Conservation (phyloP, 2,797 vertebrate species). For the Staurois parvus region DNA sequence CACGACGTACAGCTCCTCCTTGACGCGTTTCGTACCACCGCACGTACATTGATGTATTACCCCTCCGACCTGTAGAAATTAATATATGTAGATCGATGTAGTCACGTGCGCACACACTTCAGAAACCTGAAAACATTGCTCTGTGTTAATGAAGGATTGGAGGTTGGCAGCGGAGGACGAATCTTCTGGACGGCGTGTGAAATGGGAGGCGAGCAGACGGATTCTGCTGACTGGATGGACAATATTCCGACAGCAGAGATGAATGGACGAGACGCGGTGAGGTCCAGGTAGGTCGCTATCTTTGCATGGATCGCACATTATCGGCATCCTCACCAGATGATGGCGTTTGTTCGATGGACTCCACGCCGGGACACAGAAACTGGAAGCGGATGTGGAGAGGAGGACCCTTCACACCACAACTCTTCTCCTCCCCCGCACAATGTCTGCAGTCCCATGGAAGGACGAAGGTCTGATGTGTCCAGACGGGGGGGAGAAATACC, state of each 20-base stretch:
- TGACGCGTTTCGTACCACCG: no score
- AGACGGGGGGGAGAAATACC: constrained; percentile 50
- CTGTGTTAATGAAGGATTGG: background rate
- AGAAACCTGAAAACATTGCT: constrained; percentile 1
- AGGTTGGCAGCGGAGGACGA: constrained; percentile 6
- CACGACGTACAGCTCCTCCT: no score
- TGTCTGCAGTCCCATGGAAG: constrained; percentile 55
- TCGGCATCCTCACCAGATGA: constrained; percentile 33
- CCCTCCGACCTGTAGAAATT: no score
- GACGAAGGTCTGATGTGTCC: constrained; percentile 52
- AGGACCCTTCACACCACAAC: constrained; percentile 47
- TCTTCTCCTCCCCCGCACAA: constrained; percentile 56
- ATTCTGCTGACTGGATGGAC: constrained; percentile 5
- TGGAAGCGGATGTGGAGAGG: constrained; percentile 64
- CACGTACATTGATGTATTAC: no score
- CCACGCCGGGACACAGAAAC: constrained; percentile 55
- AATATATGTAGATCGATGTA: no score
- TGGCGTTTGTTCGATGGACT: constrained; percentile 11
- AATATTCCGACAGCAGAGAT: constrained; percentile 9
- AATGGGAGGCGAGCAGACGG: constrained; percentile 9
- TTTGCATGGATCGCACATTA: constrained; percentile 48
- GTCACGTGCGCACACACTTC: background rate
- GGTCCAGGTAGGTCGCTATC: constrained; percentile 48
- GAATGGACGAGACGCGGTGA: background rate
- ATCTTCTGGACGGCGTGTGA: constrained; percentile 3